Base-by-base conservation (phyloP, 2,888 invertebrate genomes). In the Tetramorium bicarinatum region DNA sequence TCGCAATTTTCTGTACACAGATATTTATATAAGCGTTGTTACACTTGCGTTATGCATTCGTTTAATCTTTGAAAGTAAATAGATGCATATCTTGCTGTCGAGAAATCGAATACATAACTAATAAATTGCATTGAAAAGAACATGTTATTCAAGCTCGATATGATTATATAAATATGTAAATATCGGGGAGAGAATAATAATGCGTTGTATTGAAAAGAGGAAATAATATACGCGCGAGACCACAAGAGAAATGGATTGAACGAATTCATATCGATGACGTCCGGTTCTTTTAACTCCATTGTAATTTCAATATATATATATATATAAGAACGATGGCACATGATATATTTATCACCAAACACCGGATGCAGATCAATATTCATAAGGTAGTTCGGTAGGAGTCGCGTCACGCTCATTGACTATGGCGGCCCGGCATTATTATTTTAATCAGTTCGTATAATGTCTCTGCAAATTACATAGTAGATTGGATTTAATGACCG, bases 291-390 rank as follows among this genome's bases (percentile, higher is more conserved):
- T 82, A 82, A 82, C 79, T 86, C 81, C 83, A 90, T 88, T 90
- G 89, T 90, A 67, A 86, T 87, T 83, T 87, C 49, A 88, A 84
- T 85, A 86, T 47, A 66, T 44, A 66, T n/a, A n/a, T n/a, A n/a
- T 44, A 66, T 66, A 18, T 67, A 87, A 88, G 83, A 89, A 90
- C 86, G 89, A 89, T 86, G 79, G 61, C 82, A 77, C 54, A 83
- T 89, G 86, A 89, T 87, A 87, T 90, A 87, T 87, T 90, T 88
- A 90, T 90, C 89, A 89, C 82, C 85, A 83, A 86, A 85, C 82
- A 89, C 91, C 91, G 92, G 92, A 92, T 91, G 91, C 90, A 85
- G 91, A 93, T 93, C 91, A 93, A 93, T 93, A 93, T 93, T 93
- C 93, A 93, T 93, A 93, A 93, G 93, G 71, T 72, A 64, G 86